These are phyloP conservation scores for Nomada fucata DNA, from an alignment of 2,888 invertebrate genomes.

Conservation along the genomic window DNA sequence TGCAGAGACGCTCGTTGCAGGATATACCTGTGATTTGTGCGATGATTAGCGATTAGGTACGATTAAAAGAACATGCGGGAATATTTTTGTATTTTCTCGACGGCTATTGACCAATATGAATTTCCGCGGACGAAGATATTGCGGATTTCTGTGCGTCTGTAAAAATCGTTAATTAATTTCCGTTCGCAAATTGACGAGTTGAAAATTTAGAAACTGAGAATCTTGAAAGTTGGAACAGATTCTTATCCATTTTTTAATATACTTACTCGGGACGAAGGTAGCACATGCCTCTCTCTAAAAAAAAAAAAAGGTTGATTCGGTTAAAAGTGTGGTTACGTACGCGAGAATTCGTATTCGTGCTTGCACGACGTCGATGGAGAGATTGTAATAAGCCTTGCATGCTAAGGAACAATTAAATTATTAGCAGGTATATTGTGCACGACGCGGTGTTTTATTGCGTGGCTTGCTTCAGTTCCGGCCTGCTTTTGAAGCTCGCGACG, in stretches of 20 bases:
- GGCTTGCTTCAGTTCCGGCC: constrained; percentile 41
- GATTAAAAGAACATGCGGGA: constrained; percentile 5
- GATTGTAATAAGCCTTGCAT: constrained; percentile 60
- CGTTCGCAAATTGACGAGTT: neutral
- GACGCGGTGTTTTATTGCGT: constrained; percentile 55
- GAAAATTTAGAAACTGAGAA: neutral
- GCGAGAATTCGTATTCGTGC: constrained; percentile 54
- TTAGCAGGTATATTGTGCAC: constrained; percentile 62
- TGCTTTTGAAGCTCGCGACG: constrained; percentile 36
- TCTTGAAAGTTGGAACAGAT: neutral
- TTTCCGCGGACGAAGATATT: too few relatives aligned
- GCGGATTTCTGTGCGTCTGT: too few relatives aligned
- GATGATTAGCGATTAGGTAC: constrained; percentile 68
- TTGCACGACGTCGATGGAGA: constrained; percentile 50
- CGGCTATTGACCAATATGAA: too few relatives aligned
- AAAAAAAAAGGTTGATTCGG: constrained; percentile 15
- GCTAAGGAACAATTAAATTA: constrained; percentile 63
- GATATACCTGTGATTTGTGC: constrained; percentile 67
- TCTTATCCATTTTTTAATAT: neutral
- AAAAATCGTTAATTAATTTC: too few relatives aligned
- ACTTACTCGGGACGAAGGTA: neutral
- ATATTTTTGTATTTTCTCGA: too few relatives aligned
- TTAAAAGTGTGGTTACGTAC: constrained; percentile 18
- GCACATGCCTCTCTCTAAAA: neutral
- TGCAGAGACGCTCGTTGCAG: constrained; percentile 51